Evolutionary conservation across 2,113 vertebrate genomes (phyloP).

Genomic region (Melanocharis versteri): DNA sequence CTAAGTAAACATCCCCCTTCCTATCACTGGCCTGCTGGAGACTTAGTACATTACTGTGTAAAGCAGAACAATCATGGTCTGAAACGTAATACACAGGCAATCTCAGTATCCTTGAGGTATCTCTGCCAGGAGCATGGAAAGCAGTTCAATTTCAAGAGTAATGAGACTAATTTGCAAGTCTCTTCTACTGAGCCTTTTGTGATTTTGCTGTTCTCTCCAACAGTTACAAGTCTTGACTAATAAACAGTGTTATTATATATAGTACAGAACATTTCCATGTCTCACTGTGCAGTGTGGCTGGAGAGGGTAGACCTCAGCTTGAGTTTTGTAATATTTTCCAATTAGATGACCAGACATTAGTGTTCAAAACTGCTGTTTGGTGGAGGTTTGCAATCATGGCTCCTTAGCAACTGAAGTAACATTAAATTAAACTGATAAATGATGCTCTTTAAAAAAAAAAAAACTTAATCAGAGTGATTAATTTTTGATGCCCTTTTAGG

Average conservation of each 20-base stretch:
- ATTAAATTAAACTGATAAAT: slow-evolving; percentile 71
- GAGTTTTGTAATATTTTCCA: slow-evolving; percentile 42
- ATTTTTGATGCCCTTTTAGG: slow-evolving; percentile 64
- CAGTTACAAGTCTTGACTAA: slow-evolving; percentile 11
- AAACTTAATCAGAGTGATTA: slow-evolving; percentile 63
- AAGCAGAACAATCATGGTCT: background rate
- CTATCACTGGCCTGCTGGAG: background rate
- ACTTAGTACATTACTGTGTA: background rate
- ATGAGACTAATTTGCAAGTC: slow-evolving; percentile 57
- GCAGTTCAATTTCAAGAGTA: slow-evolving; percentile 18
- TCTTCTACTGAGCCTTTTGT: slow-evolving; percentile 63
- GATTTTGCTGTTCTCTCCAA: slow-evolving; percentile 48
- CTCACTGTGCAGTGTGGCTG: slow-evolving; percentile 25
- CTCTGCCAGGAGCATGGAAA: slow-evolving; percentile 9
- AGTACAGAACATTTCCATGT: background rate
- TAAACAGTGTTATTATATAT: background rate
- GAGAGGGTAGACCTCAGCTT: background rate
- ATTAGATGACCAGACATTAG: slow-evolving; percentile 37
- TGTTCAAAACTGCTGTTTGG: background rate
- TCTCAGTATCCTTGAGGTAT: slow-evolving; percentile 33
- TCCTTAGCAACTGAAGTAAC: slow-evolving; percentile 59
- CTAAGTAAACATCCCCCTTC: background rate
- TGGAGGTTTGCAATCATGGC: slow-evolving; percentile 24
- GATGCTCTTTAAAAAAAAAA: slow-evolving; percentile 51
- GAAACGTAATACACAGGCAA: background rate